A percentile compares a stretch with the other conserved stretches of the same genome.
phyloP scores from a whole-genome alignment of 2,113 vertebrate species.

The Equus przewalskii region DNA sequence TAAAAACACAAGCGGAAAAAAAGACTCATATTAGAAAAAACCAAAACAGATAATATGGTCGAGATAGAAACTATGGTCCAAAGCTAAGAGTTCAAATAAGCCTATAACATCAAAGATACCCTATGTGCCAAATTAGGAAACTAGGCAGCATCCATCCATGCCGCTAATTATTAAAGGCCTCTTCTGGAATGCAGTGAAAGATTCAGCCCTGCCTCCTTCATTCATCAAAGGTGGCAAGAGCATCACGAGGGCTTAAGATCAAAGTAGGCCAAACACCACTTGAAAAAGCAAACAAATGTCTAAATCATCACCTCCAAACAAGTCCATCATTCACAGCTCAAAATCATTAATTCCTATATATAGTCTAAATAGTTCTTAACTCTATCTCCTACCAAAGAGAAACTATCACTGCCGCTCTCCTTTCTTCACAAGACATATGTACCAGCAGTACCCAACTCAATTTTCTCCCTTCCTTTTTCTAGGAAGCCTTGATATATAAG shows the following conservation, averaged over 20 bases:
- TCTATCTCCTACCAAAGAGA: conserved; percentile 36
- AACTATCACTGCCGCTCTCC: neutral
- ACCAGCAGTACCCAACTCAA: neutral
- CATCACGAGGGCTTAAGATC: conserved; percentile 36
- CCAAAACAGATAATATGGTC: conserved; percentile 21
- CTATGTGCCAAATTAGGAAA: conserved; percentile 1
- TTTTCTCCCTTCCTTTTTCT: conserved; percentile 19
- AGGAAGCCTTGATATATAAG: conserved; percentile 3
- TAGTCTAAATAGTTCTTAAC: neutral
- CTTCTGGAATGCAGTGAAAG: neutral
- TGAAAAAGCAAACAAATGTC: conserved; percentile 41
- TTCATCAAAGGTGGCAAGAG: conserved; percentile 48
- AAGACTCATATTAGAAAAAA: conserved; percentile 20
- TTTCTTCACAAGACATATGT: conserved; percentile 38
- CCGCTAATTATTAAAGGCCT: conserved; percentile 50
- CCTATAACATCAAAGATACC: neutral
- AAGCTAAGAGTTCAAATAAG: conserved; percentile 48
- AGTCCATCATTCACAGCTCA: conserved; percentile 21
- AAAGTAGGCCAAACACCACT: conserved; percentile 51
- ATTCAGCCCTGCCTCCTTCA: conserved; percentile 18
- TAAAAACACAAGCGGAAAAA: neutral
- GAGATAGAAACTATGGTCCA: conserved; percentile 47
- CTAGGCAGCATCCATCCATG: neutral
- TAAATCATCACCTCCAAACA: conserved; percentile 56
- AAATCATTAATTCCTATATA: conserved; percentile 42